Percentiles rank a stretch among this genome's conserved stretches.
Conservation (phyloP, 2,888 invertebrate species). For the Dynastes hyllus region DNA sequence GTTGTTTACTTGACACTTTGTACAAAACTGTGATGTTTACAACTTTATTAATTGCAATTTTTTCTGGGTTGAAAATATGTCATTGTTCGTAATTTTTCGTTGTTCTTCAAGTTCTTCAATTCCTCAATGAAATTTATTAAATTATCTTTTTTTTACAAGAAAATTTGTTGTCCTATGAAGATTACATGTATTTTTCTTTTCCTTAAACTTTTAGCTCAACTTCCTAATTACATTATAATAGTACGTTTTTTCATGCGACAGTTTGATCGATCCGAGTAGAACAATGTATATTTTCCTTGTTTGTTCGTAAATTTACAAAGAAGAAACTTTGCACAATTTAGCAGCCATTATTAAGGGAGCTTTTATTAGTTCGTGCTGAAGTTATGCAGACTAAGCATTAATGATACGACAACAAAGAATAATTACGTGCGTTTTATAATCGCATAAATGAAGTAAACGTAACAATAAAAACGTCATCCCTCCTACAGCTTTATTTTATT, state of each 20-base stretch:
- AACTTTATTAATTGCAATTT: no score
- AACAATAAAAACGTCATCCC: neutral
- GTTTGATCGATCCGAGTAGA: neutral
- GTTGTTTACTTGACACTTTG: no score
- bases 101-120: no score
- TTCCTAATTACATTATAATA: conserved; percentile 6
- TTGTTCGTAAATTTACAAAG: neutral
- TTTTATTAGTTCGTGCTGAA: neutral
- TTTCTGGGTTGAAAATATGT: no score
- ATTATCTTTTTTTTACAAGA: no score
- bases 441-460: neutral
- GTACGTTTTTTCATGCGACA: neutral
- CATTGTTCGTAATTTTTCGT: no score
- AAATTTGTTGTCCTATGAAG: no score
- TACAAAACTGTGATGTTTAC: no score
- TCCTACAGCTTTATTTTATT: neutral
- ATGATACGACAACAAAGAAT: neutral
- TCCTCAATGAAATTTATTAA: no score
- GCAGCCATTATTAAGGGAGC: neutral
- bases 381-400: neutral
- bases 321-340: neutral
- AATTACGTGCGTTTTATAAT: conserved; percentile 1
- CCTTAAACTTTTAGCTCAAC: neutral
- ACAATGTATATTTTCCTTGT: conserved; percentile 4
- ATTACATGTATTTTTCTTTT: no score